Base-by-base conservation (phyloP, 1,140 invertebrate genomes). In the Drosophila bocqueti region DNA sequence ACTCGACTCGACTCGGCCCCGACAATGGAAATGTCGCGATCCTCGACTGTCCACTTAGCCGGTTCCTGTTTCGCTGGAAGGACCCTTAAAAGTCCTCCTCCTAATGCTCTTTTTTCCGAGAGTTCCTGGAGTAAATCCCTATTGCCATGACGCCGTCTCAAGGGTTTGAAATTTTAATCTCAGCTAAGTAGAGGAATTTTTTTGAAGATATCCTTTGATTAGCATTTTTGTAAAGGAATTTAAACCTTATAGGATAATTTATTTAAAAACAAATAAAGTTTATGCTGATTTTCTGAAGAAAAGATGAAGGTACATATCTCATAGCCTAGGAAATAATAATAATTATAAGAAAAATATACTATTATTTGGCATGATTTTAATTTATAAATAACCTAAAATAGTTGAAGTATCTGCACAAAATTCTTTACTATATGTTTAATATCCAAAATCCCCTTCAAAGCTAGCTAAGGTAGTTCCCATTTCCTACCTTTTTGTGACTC, bases 1-100 rank as follows among this genome's bases (percentile, higher is more conserved):
- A 69, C 76, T 79, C 57, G 65, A 78, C 73, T 78, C 63, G 46
- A 42, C 29, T 71, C 13, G 38, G 34, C 34, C 16, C 18, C 24
- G 54, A 75, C 40, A 76, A 78, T 69, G 63, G 26, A 65, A 52
- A 60, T 83, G 66, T 69, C 78, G 65, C 69, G 76, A 86, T 86
- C 83, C 83, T 73, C 43, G 63, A 45, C 71, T 72, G 76, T 64
- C 63, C 83, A 87, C 83, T 86, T 86, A 82, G 83, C 54, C 65
- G 38, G 42, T 55, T 71, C 40, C 62, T 55, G 64, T 81, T 85
- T 87, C 84, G 13, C 52, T 75, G 73, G 77, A 87, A 86, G 26
- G 34, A 36, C 49, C 36, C 66, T 80, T 62, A 40, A 43, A 15
- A 38, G 47, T 31, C 38, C 69, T 59, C n/a, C 7, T 16, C 38